A percentile compares a stretch with the other conserved stretches of the same genome.
These are phyloP conservation scores for Lacanobia wlatinum DNA, from an alignment of 2,888 invertebrate genomes.

Conservation along the genomic window DNA sequence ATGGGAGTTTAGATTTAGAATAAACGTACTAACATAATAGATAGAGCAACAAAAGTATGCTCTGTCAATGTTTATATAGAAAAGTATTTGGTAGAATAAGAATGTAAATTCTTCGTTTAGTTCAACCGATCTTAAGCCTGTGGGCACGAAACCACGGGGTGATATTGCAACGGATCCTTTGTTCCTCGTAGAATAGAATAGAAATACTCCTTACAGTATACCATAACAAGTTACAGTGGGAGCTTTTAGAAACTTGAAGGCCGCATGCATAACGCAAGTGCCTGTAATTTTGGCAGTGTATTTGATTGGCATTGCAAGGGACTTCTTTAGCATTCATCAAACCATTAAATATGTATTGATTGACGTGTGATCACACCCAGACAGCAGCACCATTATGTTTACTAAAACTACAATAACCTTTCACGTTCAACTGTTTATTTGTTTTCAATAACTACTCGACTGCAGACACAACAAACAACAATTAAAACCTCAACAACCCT, in stretches of 20 bases:
- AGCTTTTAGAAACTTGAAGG: neutral
- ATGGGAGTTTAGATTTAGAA: neutral
- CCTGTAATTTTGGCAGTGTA: neutral
- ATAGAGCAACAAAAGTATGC: neutral
- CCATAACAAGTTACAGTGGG: too few relatives aligned
- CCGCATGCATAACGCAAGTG: too few relatives aligned
- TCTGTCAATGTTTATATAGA: too few relatives aligned
- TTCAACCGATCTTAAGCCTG: too few relatives aligned
- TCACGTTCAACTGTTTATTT: neutral
- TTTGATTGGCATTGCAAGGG: neutral
- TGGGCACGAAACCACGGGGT: too few relatives aligned
- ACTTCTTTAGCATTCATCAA: neutral
- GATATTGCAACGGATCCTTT: too few relatives aligned
- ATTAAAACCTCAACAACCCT: neutral
- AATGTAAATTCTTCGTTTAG: too few relatives aligned
- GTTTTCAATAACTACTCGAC: neutral
- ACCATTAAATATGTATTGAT: neutral
- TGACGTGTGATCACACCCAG: neutral
- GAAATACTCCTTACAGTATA: too few relatives aligned
- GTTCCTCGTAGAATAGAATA: too few relatives aligned
- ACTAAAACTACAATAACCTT: neutral
- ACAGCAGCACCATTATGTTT: neutral
- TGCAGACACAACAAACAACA: conserved; percentile 27
- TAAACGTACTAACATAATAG: neutral
- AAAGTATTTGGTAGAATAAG: neutral